Percentiles rank a stretch among this genome's conserved stretches.
phyloP scores from a whole-genome alignment of 1,140 invertebrate genomes.

The Diachasmimorpha longicaudata region DNA sequence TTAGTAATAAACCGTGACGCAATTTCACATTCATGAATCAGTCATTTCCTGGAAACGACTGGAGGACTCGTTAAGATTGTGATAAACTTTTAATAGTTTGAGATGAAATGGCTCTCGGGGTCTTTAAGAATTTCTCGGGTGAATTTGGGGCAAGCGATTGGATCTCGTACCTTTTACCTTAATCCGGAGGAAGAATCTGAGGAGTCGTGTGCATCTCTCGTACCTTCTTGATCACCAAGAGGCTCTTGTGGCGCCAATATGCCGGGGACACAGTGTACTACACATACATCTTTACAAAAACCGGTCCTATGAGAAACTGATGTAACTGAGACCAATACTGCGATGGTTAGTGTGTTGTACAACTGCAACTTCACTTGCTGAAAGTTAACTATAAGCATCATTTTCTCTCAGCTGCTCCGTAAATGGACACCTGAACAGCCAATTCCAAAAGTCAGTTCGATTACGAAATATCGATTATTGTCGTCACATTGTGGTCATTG shows the following conservation, averaged over 20 bases:
- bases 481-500: neutral
- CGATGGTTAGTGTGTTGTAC: neutral
- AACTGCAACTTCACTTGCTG: neutral
- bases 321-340: slow-evolving; percentile 14
- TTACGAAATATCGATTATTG: neutral
- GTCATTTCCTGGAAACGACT: neutral
- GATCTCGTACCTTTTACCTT: neutral
- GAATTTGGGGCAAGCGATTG: neutral
- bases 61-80: neutral
- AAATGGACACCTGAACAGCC: neutral
- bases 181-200: neutral
- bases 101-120: neutral
- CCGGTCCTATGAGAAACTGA: neutral
- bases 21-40: neutral
- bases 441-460: neutral
- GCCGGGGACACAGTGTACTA: neutral
- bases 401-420: slow-evolving; percentile 12
- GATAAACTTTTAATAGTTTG: neutral
- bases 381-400: neutral
- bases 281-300: neutral
- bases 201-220: neutral
- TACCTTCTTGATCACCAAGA: neutral
- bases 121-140: neutral
- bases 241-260: slow-evolving; percentile 4
- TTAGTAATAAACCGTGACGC: neutral